phyloP scores from a whole-genome alignment of 2,888 invertebrate genomes.

The Zaprionus obscuricornis region DNA sequence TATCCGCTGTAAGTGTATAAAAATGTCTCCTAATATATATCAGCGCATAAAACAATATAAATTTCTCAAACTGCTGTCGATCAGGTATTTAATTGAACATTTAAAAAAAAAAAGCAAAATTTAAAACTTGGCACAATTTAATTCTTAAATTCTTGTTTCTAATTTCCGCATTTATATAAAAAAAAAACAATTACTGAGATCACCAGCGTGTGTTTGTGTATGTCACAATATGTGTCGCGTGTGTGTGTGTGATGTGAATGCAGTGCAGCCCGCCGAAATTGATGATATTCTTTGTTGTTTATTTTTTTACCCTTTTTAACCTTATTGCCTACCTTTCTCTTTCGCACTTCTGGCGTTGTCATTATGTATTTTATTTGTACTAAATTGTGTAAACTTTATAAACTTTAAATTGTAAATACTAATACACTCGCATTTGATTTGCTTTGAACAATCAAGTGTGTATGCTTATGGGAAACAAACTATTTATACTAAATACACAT shows the following conservation, averaged over 20 bases:
- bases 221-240: neutral
- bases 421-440: conserved; percentile 20
- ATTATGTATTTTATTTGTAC: conserved; percentile 55
- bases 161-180: conserved; percentile 40
- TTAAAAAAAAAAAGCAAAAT: conserved; percentile 19
- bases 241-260: neutral
- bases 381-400: conserved; percentile 15
- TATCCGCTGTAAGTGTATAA: too few species aligned
- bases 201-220: neutral
- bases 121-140: conserved; percentile 49
- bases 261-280: conserved; percentile 26
- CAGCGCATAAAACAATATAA: too few species aligned
- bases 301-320: conserved; percentile 38
- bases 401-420: conserved; percentile 19
- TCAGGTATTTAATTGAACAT: conserved; percentile 17
- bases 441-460: conserved; percentile 21
- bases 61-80: too few species aligned
- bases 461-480: conserved; percentile 15
- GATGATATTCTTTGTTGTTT: conserved; percentile 30
- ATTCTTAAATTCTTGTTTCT: neutral
- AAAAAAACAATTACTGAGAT: conserved; percentile 1
- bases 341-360: conserved; percentile 75
- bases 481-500: neutral
- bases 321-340: conserved; percentile 80
- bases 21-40: too few species aligned